phyloP scores from a whole-genome alignment of 2,113 vertebrate species.

The Entelurus aequoreus region DNA sequence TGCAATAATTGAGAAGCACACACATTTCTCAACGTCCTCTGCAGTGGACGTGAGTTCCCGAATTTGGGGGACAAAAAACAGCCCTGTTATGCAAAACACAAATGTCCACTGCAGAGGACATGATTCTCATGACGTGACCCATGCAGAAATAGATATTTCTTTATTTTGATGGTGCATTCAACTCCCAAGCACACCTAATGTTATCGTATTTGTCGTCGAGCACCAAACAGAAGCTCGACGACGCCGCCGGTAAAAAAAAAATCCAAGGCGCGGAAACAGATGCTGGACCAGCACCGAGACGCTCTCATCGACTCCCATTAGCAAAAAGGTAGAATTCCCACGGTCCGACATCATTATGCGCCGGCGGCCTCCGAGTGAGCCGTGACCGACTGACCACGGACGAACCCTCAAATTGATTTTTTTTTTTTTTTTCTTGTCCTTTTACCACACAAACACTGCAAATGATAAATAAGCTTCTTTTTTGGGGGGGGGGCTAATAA shows the following conservation, averaged over 20 bases:
- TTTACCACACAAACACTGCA: slow-evolving; percentile 22
- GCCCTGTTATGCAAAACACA: no score
- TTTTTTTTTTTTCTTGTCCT: neutral
- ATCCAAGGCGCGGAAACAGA: slow-evolving; percentile 64
- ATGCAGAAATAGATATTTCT: no score
- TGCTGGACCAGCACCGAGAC: slow-evolving; percentile 45
- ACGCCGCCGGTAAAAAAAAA: slow-evolving; percentile 47
- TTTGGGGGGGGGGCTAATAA: slow-evolving; percentile 20
- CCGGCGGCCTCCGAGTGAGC: slow-evolving; percentile 14
- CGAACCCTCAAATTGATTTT: slow-evolving; percentile 51
- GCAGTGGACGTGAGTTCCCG: no score
- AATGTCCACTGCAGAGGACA: no score
- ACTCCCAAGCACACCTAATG: no score
- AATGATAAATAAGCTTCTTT: slow-evolving; percentile 28
- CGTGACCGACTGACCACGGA: slow-evolving; percentile 44
- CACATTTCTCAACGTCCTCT: no score
- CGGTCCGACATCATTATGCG: slow-evolving; percentile 47
- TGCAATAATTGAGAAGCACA: no score
- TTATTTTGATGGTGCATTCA: no score
- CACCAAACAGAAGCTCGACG: slow-evolving; percentile 65
- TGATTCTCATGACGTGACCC: no score
- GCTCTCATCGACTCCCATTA: slow-evolving; percentile 54
- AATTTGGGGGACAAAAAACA: no score
- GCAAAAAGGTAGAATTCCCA: slow-evolving; percentile 28
- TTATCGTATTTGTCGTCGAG: no score